Conservation (phyloP, 1,140 invertebrate genomes). For the Camponotus pennsylvanicus region DNA sequence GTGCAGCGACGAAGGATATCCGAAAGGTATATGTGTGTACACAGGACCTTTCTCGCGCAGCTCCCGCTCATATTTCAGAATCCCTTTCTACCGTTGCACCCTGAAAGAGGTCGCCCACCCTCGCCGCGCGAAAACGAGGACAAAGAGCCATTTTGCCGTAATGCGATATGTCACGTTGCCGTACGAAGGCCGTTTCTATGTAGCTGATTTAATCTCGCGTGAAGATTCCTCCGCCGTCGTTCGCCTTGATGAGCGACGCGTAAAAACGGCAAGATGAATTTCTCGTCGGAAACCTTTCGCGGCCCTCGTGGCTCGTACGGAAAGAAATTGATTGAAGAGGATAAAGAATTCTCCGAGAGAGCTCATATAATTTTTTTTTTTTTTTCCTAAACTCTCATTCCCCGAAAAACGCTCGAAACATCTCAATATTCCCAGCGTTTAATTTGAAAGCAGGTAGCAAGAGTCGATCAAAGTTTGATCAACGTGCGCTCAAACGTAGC, state of each 20-base stretch:
- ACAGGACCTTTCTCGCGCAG: slow-evolving; percentile 51
- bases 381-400: too few species aligned
- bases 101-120: slow-evolving; percentile 32
- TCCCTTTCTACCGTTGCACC: slow-evolving; percentile 47
- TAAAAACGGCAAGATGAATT: slow-evolving; percentile 16
- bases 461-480: slow-evolving; percentile 23
- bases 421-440: not conserved
- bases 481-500: not conserved
- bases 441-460: not conserved
- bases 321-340: not conserved
- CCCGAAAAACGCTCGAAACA: not conserved
- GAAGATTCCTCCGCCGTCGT: slow-evolving; percentile 34
- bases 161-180: slow-evolving; percentile 66
- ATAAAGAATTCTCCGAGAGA: too few species aligned
- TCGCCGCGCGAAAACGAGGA: slow-evolving; percentile 60
- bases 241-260: slow-evolving; percentile 15
- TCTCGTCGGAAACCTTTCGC: not conserved
- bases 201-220: slow-evolving; percentile 68
- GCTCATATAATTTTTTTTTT: too few species aligned
- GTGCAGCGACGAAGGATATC: slow-evolving; percentile 23
- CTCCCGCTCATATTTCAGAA: slow-evolving; percentile 69
- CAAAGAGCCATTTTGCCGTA: slow-evolving; percentile 68
- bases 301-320: too few species aligned
- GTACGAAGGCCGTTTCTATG: slow-evolving; percentile 47
- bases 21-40: not conserved